Conservation (phyloP, 2,888 invertebrate genomes). For the Tridacna gigas region DNA sequence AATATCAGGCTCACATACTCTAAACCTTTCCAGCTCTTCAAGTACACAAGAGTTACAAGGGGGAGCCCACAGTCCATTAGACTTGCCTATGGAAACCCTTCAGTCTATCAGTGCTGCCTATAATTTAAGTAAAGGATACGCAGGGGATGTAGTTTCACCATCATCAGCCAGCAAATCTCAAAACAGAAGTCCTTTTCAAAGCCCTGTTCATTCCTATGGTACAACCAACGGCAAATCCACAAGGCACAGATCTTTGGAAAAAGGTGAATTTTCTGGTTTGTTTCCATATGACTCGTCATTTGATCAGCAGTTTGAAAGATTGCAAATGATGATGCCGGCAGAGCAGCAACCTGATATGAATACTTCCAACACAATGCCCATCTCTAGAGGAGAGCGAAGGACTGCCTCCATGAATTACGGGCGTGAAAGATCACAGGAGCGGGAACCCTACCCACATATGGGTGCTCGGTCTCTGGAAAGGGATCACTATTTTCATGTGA, state of each 20-base stretch:
- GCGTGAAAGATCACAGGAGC: slow-evolving; percentile 89
- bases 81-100: slow-evolving; percentile 77
- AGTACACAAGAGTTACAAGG: slow-evolving; percentile 69
- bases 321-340: slow-evolving; percentile 64
- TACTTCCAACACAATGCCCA: slow-evolving; percentile 61
- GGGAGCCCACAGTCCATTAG: slow-evolving; percentile 75
- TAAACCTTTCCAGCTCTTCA: slow-evolving; percentile 53
- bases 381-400: slow-evolving; percentile 54
- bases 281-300: slow-evolving; percentile 82
- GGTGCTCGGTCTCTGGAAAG: slow-evolving; percentile 83
- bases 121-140: slow-evolving; percentile 63
- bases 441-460: slow-evolving; percentile 84
- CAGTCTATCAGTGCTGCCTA: slow-evolving; percentile 75
- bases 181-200: slow-evolving; percentile 63
- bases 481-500: slow-evolving; percentile 74
- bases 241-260: slow-evolving; percentile 82
- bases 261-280: slow-evolving; percentile 63
- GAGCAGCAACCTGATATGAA: slow-evolving; percentile 62
- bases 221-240: slow-evolving; percentile 43
- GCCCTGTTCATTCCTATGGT: slow-evolving; percentile 62
- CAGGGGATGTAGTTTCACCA: slow-evolving; percentile 56
- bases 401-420: slow-evolving; percentile 62
- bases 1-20: slow-evolving; percentile 58
- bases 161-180: slow-evolving; percentile 41
- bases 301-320: slow-evolving; percentile 79